Conservation (phyloP, 1,140 invertebrate species). For the Bacillus rossius region DNA sequence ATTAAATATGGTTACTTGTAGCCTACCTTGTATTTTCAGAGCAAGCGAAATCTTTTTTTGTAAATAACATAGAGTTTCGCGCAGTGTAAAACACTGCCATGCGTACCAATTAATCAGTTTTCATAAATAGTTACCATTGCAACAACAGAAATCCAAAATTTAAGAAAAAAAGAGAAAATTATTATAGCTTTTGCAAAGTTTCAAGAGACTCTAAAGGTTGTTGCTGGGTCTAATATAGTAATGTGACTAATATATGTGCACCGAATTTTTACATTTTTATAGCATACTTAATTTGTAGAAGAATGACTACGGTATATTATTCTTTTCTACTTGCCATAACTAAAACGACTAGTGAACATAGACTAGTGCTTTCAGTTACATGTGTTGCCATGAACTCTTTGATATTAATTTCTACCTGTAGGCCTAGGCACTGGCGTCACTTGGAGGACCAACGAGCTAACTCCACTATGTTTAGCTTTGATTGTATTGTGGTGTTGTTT, state of each 20-base stretch:
- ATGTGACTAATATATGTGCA: conserved; percentile 21
- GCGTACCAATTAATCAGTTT: too few species aligned
- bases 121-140: too few species aligned
- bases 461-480: conserved; percentile 16
- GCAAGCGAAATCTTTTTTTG: too few species aligned
- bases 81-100: too few species aligned
- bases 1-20: too few species aligned
- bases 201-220: conserved; percentile 7
- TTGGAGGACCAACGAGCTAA: conserved; percentile 9
- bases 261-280: conserved; percentile 25
- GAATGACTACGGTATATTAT: conserved; percentile 15
- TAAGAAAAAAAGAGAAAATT: too few species aligned
- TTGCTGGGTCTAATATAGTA: conserved; percentile 18
- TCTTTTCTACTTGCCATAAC: conserved; percentile 18
- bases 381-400: too few species aligned
- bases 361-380: too few species aligned
- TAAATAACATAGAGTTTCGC: too few species aligned
- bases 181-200: conserved; percentile 18
- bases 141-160: too few species aligned
- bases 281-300: conserved; percentile 22
- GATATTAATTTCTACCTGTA: conserved; percentile 7
- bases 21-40: too few species aligned
- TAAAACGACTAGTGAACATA: background rate
- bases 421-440: conserved; percentile 1
- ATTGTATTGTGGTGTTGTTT: conserved; percentile 12